A percentile compares a stretch with the other conserved stretches of the same genome.
phyloP scores from a whole-genome alignment of 2,113 vertebrate genomes.

The Cryptotis parvus region DNA sequence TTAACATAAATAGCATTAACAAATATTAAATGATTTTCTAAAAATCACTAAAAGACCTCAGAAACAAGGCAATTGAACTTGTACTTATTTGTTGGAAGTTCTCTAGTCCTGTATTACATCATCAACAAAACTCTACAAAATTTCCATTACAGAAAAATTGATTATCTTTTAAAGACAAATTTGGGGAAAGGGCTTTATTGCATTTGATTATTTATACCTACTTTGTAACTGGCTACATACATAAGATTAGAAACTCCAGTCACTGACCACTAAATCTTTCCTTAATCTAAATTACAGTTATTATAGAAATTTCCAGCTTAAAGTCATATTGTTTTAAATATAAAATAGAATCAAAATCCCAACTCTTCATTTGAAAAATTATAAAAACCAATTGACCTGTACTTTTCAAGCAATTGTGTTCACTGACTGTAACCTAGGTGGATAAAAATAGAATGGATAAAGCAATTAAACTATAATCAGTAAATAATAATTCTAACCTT shows the following conservation, averaged over 20 bases:
- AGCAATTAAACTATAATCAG: slow-evolving; percentile 67
- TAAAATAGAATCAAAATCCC: slow-evolving; percentile 49
- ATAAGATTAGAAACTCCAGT: slow-evolving; percentile 54
- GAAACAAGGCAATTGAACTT: not conserved
- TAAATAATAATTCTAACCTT: slow-evolving; percentile 60
- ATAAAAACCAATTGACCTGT: slow-evolving; percentile 3
- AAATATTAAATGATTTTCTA: not conserved
- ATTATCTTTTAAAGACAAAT: slow-evolving; percentile 56
- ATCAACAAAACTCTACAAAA: slow-evolving; percentile 8
- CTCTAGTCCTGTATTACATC: slow-evolving; percentile 10
- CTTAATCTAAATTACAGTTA: slow-evolving; percentile 65
- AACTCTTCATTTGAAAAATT: slow-evolving; percentile 50
- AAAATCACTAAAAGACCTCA: not conserved
- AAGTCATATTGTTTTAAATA: slow-evolving; percentile 56
- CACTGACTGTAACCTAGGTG: not conserved
- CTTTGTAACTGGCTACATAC: slow-evolving; percentile 66
- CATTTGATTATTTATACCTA: slow-evolving; percentile 67
- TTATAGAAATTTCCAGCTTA: slow-evolving; percentile 41
- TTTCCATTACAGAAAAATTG: slow-evolving; percentile 46
- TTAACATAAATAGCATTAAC: not conserved
- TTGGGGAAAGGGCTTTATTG: slow-evolving; percentile 58
- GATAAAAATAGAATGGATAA: slow-evolving; percentile 46
- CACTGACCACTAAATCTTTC: slow-evolving; percentile 62
- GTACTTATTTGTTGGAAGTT: not conserved
- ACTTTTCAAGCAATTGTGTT: slow-evolving; percentile 39